These are phyloP conservation scores for Thalassaphorura encarpata DNA, from an alignment of 1,140 invertebrate genomes.

Conservation along the genomic window DNA sequence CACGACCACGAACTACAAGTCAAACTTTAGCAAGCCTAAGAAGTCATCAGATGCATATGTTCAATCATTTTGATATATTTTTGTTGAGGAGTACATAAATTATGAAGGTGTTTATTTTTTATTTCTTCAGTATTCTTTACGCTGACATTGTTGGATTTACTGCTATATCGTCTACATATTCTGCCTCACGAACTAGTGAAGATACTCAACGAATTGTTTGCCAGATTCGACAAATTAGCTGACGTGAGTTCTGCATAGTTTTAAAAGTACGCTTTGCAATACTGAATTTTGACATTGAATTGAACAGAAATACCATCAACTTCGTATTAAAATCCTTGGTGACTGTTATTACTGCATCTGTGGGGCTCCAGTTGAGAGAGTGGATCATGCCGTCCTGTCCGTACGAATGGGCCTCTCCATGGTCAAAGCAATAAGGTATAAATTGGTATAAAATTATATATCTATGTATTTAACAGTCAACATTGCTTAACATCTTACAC, in stretches of 20 bases:
- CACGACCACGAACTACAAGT: too few relatives aligned
- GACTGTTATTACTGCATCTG: conserved; percentile 96
- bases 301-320: conserved; percentile 78
- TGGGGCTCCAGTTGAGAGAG: conserved; percentile 68
- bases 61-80: too few relatives aligned
- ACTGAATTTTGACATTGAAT: too few relatives aligned
- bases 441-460: too few relatives aligned
- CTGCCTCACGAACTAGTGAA: conserved; percentile 84
- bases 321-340: conserved; percentile 88
- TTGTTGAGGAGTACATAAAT: too few relatives aligned
- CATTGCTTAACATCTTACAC: conserved; percentile 16
- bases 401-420: conserved; percentile 93
- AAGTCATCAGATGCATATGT: conserved; percentile 15
- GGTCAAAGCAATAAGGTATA: conserved; percentile 90
- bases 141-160: conserved; percentile 59
- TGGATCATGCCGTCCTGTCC: conserved; percentile 85
- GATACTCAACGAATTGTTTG: conserved; percentile 88
- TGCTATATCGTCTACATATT: conserved; percentile 88
- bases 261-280: not conserved
- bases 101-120: too few relatives aligned
- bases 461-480: too few relatives aligned
- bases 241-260: conserved; percentile 49
- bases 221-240: conserved; percentile 80
- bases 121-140: conserved; percentile 59
- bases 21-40: too few relatives aligned